Percentiles rank a stretch among this genome's conserved stretches.
phyloP scores from a whole-genome alignment of 2,113 vertebrate genomes.

The Echinops telfairi region DNA sequence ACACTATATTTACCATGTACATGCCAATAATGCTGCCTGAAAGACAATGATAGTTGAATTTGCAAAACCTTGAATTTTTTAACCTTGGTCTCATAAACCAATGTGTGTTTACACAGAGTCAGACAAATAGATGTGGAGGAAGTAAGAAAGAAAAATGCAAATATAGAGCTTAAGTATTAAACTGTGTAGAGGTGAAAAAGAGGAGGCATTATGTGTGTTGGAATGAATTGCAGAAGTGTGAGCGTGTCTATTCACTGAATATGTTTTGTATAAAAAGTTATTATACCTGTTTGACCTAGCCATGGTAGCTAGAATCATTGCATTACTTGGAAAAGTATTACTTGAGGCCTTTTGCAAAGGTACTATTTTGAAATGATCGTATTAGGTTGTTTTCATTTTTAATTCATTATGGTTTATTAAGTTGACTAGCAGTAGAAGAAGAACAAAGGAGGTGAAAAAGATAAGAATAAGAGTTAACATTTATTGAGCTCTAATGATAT shows the following conservation, averaged over 20 bases:
- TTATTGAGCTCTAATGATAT: not conserved
- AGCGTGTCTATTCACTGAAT: not conserved
- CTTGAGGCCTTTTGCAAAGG: not conserved
- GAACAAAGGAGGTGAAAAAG: not conserved
- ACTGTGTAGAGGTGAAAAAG: constrained; percentile 5
- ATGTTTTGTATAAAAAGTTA: constrained; percentile 12
- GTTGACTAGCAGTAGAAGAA: not conserved
- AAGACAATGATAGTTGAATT: not conserved
- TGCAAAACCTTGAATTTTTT: not conserved
- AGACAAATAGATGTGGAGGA: not conserved
- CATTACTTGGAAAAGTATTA: not conserved
- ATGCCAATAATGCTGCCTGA: not conserved
- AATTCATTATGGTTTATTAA: constrained; percentile 37
- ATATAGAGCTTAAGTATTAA: not conserved
- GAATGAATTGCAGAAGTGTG: constrained; percentile 19
- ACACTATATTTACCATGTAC: too few species aligned
- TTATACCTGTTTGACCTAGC: not conserved
- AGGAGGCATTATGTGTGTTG: constrained; percentile 20
- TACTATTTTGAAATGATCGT: constrained; percentile 13
- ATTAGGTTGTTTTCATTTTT: constrained; percentile 5
- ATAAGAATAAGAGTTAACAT: not conserved
- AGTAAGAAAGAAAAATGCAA: constrained; percentile 21
- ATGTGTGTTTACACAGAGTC: not conserved
- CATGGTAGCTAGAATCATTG: constrained; percentile 28
- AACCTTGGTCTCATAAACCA: not conserved